These are phyloP conservation scores for Trichechus manatus DNA, from an alignment of 2,113 vertebrate species.

Conservation along the genomic window DNA sequence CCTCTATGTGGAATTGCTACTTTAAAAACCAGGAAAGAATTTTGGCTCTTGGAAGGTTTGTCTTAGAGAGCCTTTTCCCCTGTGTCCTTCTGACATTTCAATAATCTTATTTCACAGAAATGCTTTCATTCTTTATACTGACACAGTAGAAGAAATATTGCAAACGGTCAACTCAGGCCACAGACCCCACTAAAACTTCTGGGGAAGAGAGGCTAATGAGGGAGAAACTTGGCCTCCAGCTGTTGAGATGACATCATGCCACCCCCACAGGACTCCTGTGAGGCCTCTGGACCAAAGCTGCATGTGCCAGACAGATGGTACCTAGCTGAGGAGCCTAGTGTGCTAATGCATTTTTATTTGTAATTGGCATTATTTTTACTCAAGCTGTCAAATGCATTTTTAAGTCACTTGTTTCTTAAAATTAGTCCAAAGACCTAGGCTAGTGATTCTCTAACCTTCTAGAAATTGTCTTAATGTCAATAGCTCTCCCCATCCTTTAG, in stretches of 20 bases:
- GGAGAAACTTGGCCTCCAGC: not conserved
- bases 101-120: conserved; percentile 49
- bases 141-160: conserved; percentile 24
- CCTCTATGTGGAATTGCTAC: not conserved
- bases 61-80: not conserved
- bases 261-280: not conserved
- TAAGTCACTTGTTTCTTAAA: not conserved
- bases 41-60: conserved; percentile 27
- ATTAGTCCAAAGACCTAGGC: not conserved
- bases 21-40: conserved; percentile 37
- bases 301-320: not conserved
- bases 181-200: not conserved
- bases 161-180: not conserved
- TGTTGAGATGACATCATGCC: not conserved
- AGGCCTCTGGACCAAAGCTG: not conserved
- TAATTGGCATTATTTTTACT: conserved; percentile 3
- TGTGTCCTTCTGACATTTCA: not conserved
- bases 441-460: not conserved
- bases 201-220: not conserved
- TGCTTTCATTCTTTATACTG: not conserved
- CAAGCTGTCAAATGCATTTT: conserved; percentile 21
- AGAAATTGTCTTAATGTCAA: not conserved
- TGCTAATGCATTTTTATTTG: conserved; percentile 2
- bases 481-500: not conserved
- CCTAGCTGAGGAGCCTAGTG: not conserved